Evolutionary conservation across 2,113 vertebrate genomes (phyloP).

Genomic region (Sinocyclocheilus anshuiensis): DNA sequence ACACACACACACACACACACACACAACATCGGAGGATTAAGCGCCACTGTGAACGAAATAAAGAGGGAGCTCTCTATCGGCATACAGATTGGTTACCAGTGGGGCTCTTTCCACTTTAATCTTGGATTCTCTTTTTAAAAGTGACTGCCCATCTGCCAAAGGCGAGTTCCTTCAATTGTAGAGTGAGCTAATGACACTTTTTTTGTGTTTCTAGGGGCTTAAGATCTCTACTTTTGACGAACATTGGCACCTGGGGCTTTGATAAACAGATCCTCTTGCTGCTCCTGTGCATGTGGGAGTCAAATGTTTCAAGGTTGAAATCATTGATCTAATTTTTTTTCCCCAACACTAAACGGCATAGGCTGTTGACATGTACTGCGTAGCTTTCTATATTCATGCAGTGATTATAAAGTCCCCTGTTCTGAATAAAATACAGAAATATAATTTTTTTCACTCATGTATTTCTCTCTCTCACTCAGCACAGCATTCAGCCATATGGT

Average conservation of each 20-base stretch:
- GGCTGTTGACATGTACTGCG: constrained; percentile 46
- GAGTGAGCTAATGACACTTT: constrained; percentile 51
- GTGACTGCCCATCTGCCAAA: constrained; percentile 42
- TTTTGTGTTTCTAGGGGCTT: constrained; percentile 37
- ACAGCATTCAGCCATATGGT: constrained; percentile 51
- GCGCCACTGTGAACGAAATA: background rate
- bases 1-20: too few relatives aligned
- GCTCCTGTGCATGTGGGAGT: constrained; percentile 43
- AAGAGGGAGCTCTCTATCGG: constrained; percentile 19
- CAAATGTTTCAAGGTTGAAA: constrained; percentile 53
- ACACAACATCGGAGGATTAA: background rate
- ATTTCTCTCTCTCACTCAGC: constrained; percentile 27
- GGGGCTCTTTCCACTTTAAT: constrained; percentile 44
- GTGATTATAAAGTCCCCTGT: constrained; percentile 42
- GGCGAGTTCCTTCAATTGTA: constrained; percentile 30
- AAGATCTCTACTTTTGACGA: constrained; percentile 35
- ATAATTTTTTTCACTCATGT: background rate
- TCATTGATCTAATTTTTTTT: constrained; percentile 45
- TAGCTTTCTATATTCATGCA: constrained; percentile 11
- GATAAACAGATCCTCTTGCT: constrained; percentile 33
- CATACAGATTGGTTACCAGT: constrained; percentile 47
- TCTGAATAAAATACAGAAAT: constrained; percentile 42
- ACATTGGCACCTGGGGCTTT: constrained; percentile 10
- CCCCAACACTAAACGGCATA: constrained; percentile 40
- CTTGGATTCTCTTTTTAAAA: constrained; percentile 34